Evolutionary conservation across 2,888 invertebrate genomes (phyloP), one percentile per base, ranked within the genome.

Genomic region (Cephus spinipes): DNA sequence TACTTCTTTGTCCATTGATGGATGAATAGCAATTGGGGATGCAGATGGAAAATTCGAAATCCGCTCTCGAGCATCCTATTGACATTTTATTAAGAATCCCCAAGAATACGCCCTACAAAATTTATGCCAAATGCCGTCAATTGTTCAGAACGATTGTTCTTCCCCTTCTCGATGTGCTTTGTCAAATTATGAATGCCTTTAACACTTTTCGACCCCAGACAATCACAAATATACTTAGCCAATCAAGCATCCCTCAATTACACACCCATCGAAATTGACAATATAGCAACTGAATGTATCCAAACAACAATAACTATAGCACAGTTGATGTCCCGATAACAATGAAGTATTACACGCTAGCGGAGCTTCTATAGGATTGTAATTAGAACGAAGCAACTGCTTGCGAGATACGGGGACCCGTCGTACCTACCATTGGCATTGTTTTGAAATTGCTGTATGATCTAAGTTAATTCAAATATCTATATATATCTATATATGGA

Each of bases 11-110:
- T 55, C 55, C 55, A 23, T 55, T 55, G 77, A 75, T 75, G 76
- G 79, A 82, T 79, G 80, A 83, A 81, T 81, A 77, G 84, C 83
- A 83, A 84, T 85, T 85, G 82, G 84, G 81, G 80, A 82, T 79
- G 82, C 82, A 82, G 82, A 85, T 82, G 81, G 82, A 84, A 83
- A 84, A 83, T 85, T 80, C 82, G 83, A 84, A 83, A 83, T 85
- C 81, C 80, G 83, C 82, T 85, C 81, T 79, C 80, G 81, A 77
- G 79, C 79, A 80, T 74, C 74, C 77, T 74, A 71, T 77, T 68
- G 68, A 32, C 32, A 12, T 55, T 76, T 69, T 73, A 73, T 73
- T 73, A 77, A 77, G 68, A 73, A 73, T 34, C 34, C 55, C 31
- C 34, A 55, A 33, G 31, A 74, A 35, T 69, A 74, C 35, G 74